Evolutionary conservation across 1,140 invertebrate species (phyloP).

Genomic region (Zaprionus davidi): DNA sequence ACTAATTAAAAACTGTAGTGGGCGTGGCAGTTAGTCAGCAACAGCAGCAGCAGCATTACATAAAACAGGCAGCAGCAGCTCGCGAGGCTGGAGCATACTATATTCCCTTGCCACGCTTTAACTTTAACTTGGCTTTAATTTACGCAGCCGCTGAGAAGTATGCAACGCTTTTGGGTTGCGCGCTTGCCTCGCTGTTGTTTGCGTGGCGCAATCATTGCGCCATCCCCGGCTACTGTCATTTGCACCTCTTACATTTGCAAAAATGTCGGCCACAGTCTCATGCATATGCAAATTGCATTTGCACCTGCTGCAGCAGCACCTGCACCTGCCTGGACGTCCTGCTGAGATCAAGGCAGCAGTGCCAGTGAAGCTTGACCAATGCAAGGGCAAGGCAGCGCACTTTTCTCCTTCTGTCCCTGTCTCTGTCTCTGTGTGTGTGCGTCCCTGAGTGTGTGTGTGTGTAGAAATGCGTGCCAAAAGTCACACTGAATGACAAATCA

Average conservation of each 20-base stretch:
- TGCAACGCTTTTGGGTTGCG: slow-evolving; percentile 29
- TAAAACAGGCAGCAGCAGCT: slow-evolving; percentile 34
- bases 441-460: slow-evolving; percentile 11
- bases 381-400: slow-evolving; percentile 49
- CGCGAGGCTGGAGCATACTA: slow-evolving; percentile 5
- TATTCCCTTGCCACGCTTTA: slow-evolving; percentile 1
- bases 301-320: slow-evolving; percentile 29
- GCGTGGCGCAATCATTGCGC: slow-evolving; percentile 61
- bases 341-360: slow-evolving; percentile 52
- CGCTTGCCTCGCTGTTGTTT: slow-evolving; percentile 28
- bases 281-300: slow-evolving; percentile 82
- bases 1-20: slow-evolving; percentile 79
- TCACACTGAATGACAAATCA: slow-evolving; percentile 57
- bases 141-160: slow-evolving; percentile 35
- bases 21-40: slow-evolving; percentile 71
- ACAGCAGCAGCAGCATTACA: slow-evolving; percentile 54
- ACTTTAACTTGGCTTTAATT: slow-evolving; percentile 23
- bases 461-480: slow-evolving; percentile 51
- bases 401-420: background rate
- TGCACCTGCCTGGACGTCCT: slow-evolving; percentile 20
- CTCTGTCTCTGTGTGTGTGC: background rate
- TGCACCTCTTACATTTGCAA: slow-evolving; percentile 81
- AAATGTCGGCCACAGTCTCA: slow-evolving; percentile 80
- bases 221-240: slow-evolving; percentile 70
- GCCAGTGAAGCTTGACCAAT: slow-evolving; percentile 45